A percentile compares a stretch with the other conserved stretches of the same genome.
phyloP scores from a whole-genome alignment of 2,113 vertebrate species.

The Dicerorhinus sumatrensis region DNA sequence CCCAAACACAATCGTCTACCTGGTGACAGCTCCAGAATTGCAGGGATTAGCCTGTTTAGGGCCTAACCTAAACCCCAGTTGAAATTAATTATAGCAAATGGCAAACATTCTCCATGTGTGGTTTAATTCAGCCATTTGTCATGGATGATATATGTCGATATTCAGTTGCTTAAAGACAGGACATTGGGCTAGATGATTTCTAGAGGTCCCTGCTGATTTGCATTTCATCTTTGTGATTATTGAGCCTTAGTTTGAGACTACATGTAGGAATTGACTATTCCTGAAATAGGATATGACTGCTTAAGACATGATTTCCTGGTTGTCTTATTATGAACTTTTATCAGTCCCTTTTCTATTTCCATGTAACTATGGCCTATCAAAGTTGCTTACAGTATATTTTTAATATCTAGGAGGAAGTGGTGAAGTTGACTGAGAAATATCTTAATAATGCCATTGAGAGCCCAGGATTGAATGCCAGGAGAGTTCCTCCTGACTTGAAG shows the following conservation, averaged over 20 bases:
- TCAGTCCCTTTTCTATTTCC: neutral
- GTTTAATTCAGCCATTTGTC: conserved; percentile 18
- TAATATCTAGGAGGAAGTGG: conserved; percentile 91
- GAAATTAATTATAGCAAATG: neutral
- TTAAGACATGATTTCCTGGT: neutral
- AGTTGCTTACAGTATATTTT: conserved; percentile 66
- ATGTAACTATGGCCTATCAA: neutral
- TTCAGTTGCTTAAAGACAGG: neutral
- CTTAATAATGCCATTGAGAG: conserved; percentile 92
- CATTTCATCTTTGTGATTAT: neutral
- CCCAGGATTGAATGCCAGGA: conserved; percentile 82
- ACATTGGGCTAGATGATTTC: neutral
- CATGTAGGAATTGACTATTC: neutral
- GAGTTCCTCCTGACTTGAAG: conserved; percentile 92
- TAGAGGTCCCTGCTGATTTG: neutral
- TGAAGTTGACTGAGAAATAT: conserved; percentile 94
- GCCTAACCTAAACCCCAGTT: neutral
- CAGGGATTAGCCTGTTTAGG: neutral
- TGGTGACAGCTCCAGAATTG: neutral
- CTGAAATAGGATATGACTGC: neutral
- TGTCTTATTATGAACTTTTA: neutral
- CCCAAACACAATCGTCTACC: neutral
- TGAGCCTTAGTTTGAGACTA: neutral
- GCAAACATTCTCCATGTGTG: neutral
- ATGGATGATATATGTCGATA: neutral